Conservation (phyloP, 2,888 invertebrate species). For the Acleris sparsana region DNA sequence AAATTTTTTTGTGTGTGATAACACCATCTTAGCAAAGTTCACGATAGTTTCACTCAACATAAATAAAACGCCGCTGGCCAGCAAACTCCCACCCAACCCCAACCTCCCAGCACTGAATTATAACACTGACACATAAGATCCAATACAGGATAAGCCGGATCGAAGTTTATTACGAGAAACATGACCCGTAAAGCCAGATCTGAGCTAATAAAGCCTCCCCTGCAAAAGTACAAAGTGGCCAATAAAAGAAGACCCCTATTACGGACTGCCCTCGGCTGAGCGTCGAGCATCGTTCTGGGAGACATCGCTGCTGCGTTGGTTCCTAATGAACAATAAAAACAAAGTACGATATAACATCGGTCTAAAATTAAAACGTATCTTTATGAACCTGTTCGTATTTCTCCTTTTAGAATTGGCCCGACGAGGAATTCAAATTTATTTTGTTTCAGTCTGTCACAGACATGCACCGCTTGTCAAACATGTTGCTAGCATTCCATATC, state of each 20-base stretch:
- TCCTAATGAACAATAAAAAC: conserved; percentile 62
- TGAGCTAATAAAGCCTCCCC: conserved; percentile 66
- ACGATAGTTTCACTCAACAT: too few relatives aligned
- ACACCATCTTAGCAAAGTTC: too few relatives aligned
- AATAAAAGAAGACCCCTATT: conserved; percentile 56
- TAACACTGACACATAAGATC: conserved; percentile 27
- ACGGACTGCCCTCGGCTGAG: conserved; percentile 49
- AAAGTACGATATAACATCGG: conserved; percentile 36
- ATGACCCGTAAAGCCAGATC: conserved; percentile 71
- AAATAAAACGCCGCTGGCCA: too few relatives aligned
- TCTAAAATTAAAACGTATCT: conserved; percentile 4
- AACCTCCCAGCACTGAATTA: conserved; percentile 18
- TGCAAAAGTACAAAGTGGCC: conserved; percentile 58
- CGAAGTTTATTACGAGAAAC: conserved; percentile 63
- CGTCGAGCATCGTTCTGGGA: conserved; percentile 27
- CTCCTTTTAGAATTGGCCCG: not conserved
- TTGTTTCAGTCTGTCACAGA: not conserved
- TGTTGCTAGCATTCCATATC: not conserved
- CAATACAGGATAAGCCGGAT: conserved; percentile 29
- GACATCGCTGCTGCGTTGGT: conserved; percentile 48
- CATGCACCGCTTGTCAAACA: not conserved
- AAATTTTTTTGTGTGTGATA: too few relatives aligned
- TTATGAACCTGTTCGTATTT: not conserved
- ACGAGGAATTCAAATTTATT: not conserved
- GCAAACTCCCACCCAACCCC: not conserved